These are phyloP conservation scores for Tenthredo amoena DNA, from an alignment of 2,888 invertebrate species.

Conservation along the genomic window DNA sequence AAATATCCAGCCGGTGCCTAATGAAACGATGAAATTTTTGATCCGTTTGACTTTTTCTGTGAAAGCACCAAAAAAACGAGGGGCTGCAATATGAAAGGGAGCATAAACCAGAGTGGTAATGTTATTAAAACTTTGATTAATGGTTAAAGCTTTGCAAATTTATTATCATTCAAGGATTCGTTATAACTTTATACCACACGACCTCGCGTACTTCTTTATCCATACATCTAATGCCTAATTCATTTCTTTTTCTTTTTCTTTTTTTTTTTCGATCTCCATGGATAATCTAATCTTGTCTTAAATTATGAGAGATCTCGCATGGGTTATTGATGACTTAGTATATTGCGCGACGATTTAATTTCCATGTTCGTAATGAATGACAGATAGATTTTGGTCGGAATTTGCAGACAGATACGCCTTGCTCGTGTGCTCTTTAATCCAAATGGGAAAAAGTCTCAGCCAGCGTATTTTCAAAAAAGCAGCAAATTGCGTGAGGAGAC, in stretches of 20 bases:
- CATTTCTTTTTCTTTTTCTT: background rate
- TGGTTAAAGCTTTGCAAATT: background rate
- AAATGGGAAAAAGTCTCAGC: too few species aligned
- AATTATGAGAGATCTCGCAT: too few species aligned
- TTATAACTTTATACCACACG: background rate
- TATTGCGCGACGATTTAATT: too few species aligned
- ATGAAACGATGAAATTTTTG: constrained; percentile 30
- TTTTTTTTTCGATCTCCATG: background rate
- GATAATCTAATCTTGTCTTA: background rate
- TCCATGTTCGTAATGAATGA: too few species aligned
- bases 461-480: too few species aligned
- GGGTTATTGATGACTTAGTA: too few species aligned
- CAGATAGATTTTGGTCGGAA: background rate
- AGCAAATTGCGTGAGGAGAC: too few species aligned
- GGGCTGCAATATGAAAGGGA: background rate
- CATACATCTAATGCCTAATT: background rate
- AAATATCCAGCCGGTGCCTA: constrained; percentile 7
- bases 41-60: constrained; percentile 20
- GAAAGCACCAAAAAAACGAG: background rate
- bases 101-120: background rate
- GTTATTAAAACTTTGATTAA: constrained; percentile 33
- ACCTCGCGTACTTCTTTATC: background rate
- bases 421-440: background rate
- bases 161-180: constrained; percentile 17
- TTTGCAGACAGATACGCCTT: background rate